These are phyloP conservation scores for Microcebus lehilahytsara DNA, from an alignment of 2,113 vertebrate genomes.

Conservation along the genomic window DNA sequence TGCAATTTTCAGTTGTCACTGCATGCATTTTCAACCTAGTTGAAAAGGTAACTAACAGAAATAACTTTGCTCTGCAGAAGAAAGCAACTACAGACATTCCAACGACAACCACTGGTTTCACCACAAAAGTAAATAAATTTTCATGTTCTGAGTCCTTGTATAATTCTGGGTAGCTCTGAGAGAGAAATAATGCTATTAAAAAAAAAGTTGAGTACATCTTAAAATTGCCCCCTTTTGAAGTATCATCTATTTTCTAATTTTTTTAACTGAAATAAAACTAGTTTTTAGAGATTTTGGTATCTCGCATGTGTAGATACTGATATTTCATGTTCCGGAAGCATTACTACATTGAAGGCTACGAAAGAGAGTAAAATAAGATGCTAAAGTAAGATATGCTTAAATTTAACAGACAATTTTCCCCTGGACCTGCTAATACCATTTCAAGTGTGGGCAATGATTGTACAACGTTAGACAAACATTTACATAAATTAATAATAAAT, in stretches of 20 bases:
- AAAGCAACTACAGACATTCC: background rate
- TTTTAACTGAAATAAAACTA: constrained; percentile 1
- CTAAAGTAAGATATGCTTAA: background rate
- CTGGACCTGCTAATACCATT: background rate
- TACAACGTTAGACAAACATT: background rate
- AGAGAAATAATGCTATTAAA: background rate
- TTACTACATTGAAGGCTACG: background rate
- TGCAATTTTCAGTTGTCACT: background rate
- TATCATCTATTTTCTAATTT: background rate
- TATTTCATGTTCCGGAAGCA: background rate
- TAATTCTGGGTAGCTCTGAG: background rate
- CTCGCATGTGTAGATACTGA: background rate
- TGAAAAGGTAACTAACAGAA: background rate
- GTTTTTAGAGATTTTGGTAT: background rate
- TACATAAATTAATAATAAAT: background rate
- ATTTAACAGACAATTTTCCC: background rate
- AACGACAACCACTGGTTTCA: background rate
- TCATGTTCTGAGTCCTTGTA: accelerated
- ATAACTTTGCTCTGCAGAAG: background rate
- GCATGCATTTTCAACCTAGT: background rate
- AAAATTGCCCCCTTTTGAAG: background rate
- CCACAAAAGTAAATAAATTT: background rate
- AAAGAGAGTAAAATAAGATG: background rate
- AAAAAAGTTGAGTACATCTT: background rate
- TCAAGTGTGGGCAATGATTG: background rate